Percentiles rank a stretch among this genome's conserved stretches.
phyloP scores from a whole-genome alignment of 2,888 invertebrate genomes.

The Drosophila paracracens region DNA sequence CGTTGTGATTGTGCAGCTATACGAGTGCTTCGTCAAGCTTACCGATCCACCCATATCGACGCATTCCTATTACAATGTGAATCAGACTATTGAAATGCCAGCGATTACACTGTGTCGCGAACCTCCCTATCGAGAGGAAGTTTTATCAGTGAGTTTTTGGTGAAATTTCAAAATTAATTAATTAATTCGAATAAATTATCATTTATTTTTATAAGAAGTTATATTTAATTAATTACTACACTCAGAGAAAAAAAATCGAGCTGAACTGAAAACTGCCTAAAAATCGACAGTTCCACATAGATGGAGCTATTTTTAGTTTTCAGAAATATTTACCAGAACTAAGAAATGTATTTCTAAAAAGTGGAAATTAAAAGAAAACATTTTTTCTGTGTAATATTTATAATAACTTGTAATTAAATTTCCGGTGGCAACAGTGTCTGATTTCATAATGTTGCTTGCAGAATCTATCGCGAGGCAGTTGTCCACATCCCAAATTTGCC shows the following conservation, averaged over 20 bases:
- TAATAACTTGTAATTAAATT: too few species aligned
- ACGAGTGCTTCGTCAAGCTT: slow-evolving; percentile 87
- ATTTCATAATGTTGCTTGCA: slow-evolving; percentile 8
- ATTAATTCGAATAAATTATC: background rate
- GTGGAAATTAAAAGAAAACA: too few species aligned
- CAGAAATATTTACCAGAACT: background rate
- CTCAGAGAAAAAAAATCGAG: background rate
- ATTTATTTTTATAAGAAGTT: background rate
- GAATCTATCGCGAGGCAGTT: slow-evolving; percentile 59
- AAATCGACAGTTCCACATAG: too few species aligned
- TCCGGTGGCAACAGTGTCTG: background rate
- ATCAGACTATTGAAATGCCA: slow-evolving; percentile 89
- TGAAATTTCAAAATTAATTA: too few species aligned
- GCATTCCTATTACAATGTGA: slow-evolving; percentile 88
- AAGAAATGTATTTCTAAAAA: background rate
- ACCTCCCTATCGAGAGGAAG: slow-evolving; percentile 87
- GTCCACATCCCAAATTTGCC: slow-evolving; percentile 86
- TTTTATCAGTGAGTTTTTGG: slow-evolving; percentile 86
- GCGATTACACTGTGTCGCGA: slow-evolving; percentile 89
- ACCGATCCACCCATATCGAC: slow-evolving; percentile 88
- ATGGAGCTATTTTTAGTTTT: too few species aligned
- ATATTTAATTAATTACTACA: background rate
- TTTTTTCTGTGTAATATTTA: background rate
- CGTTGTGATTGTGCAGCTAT: slow-evolving; percentile 87
- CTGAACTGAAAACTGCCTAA: too few species aligned